A percentile compares a stretch with the other conserved stretches of the same genome.
These are phyloP conservation scores for Catostomus latipinnis DNA, from an alignment of 2,797 vertebrate genomes.

Conservation along the genomic window DNA sequence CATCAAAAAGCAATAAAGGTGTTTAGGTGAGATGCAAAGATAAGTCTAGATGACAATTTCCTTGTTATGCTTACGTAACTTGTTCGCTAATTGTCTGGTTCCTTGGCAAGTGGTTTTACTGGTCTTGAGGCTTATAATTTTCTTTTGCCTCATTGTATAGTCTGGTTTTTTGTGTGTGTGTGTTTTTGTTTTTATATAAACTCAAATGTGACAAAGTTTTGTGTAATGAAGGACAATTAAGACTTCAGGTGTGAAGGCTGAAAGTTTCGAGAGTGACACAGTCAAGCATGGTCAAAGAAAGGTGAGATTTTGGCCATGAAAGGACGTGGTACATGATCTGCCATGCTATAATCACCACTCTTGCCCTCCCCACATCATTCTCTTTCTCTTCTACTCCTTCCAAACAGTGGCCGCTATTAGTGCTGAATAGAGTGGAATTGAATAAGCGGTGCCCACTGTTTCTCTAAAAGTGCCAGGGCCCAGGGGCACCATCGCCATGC, in stretches of 20 bases:
- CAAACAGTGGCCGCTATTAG: slow-evolving; percentile 54
- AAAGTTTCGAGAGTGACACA: slow-evolving; percentile 7
- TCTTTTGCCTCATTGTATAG: neutral
- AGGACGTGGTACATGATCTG: slow-evolving; percentile 35
- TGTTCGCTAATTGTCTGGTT: neutral
- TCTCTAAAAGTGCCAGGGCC: slow-evolving; percentile 45
- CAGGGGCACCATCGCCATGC: slow-evolving; percentile 49
- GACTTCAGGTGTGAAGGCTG: neutral
- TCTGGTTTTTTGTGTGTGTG: neutral
- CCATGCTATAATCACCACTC: slow-evolving; percentile 39
- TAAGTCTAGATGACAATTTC: neutral
- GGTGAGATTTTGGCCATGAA: slow-evolving; percentile 25
- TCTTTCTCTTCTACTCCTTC: slow-evolving; percentile 31
- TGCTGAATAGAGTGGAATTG: slow-evolving; percentile 50
- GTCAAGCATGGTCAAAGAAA: slow-evolving; percentile 30
- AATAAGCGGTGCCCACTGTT: slow-evolving; percentile 45
- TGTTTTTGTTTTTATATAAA: neutral
- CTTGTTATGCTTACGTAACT: neutral
- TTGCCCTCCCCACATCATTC: slow-evolving; percentile 8
- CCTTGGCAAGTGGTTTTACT: neutral
- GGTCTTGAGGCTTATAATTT: neutral
- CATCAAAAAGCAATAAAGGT: neutral
- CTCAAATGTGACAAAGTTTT: neutral
- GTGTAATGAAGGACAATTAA: slow-evolving; percentile 9
- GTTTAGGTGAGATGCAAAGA: neutral